phyloP scores from a whole-genome alignment of 2,888 invertebrate species.

The Rhopalosiphum nymphaeae region DNA sequence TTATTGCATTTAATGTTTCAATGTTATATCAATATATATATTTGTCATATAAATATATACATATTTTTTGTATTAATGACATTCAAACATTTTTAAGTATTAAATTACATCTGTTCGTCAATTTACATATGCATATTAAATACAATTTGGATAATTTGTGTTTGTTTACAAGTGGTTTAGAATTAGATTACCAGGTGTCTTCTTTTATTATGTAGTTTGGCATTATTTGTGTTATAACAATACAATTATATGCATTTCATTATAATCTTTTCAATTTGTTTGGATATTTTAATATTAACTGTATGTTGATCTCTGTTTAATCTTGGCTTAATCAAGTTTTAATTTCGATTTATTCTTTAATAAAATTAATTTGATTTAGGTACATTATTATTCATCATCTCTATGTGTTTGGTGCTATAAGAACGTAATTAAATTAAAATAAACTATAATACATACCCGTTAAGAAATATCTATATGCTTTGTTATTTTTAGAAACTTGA shows the following conservation, averaged over 20 bases:
- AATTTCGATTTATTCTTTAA: neutral
- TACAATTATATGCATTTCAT: neutral
- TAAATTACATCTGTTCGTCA: neutral
- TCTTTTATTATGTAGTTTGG: neutral
- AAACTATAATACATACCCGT: neutral
- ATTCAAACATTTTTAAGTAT: constrained; percentile 1
- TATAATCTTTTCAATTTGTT: neutral
- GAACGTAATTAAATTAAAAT: no score
- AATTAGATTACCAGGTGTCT: neutral
- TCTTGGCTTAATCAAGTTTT: neutral
- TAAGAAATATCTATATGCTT: neutral
- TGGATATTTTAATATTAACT: neutral
- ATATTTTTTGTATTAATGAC: neutral
- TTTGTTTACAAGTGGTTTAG: neutral
- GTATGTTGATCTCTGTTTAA: neutral
- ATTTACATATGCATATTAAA: neutral
- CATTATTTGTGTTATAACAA: neutral
- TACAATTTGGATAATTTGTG: constrained; percentile 17
- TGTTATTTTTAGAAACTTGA: neutral
- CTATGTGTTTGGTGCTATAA: no score
- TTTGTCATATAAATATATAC: neutral
- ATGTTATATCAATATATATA: neutral
- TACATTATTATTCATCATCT: no score
- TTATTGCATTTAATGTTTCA: neutral
- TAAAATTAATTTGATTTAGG: neutral